Conservation (phyloP, 53 echinoderm and acorn worm genomes). For the Apostichopus leukothele region DNA sequence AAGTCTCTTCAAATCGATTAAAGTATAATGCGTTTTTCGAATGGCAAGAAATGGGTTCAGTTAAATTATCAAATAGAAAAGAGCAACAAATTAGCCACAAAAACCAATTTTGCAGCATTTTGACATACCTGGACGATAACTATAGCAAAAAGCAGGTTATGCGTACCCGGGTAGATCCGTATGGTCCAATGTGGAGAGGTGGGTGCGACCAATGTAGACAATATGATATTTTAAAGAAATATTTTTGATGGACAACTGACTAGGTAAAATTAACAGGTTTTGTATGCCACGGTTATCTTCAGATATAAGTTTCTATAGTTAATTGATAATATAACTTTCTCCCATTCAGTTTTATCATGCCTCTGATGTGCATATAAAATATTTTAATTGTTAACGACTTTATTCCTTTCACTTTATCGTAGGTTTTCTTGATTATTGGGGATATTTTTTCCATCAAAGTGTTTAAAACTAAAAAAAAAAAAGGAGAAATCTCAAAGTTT, state of each 20-base stretch:
- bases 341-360: too few species aligned
- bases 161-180: background rate
- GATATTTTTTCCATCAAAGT: too few species aligned
- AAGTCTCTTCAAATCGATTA: background rate
- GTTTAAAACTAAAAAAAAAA: too few species aligned
- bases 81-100: background rate
- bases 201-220: background rate
- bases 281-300: too few species aligned
- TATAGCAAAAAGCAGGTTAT: background rate
- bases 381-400: too few species aligned
- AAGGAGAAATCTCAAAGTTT: too few species aligned
- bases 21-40: slow-evolving; percentile 15
- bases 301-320: too few species aligned
- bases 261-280: too few species aligned
- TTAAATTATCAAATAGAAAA: background rate
- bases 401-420: too few species aligned
- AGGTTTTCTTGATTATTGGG: too few species aligned
- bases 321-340: too few species aligned
- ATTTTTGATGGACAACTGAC: background rate
- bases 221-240: background rate
- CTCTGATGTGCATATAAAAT: too few species aligned
- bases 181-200: slow-evolving; percentile 18
- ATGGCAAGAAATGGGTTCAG: background rate
- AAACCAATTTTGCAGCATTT: background rate
- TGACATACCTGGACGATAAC: background rate